These are phyloP conservation scores for Stenotaenia linearis DNA, from an alignment of 2,888 invertebrate genomes.

Conservation along the genomic window DNA sequence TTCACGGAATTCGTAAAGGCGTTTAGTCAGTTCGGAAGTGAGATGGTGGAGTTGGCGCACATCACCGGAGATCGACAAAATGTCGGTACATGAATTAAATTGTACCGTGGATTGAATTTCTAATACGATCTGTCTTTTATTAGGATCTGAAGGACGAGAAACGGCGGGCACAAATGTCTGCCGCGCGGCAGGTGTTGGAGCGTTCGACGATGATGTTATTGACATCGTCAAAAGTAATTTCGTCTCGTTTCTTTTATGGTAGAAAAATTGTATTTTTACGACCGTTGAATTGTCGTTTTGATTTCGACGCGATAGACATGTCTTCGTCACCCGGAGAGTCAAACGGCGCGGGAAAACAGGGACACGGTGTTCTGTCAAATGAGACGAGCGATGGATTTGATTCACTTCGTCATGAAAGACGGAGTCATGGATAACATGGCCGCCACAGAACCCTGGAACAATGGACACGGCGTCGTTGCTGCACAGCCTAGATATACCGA, in stretches of 20 bases:
- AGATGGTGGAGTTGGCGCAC: constrained; percentile 97
- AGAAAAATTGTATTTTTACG: background rate
- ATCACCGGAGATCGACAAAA: constrained; percentile 77
- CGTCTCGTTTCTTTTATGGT: background rate
- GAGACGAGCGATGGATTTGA: constrained; percentile 92
- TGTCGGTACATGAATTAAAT: constrained; percentile 47
- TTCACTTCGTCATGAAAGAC: constrained; percentile 95
- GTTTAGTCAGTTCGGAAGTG: constrained; percentile 95
- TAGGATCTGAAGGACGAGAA: constrained; percentile 68
- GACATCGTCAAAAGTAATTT: constrained; percentile 83
- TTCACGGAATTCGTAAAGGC: constrained; percentile 94
- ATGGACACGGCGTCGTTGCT: constrained; percentile 29
- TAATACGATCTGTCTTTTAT: background rate
- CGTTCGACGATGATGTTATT: constrained; percentile 94
- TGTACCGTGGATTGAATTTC: background rate
- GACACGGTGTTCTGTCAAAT: constrained; percentile 98
- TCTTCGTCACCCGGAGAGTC: constrained; percentile 88
- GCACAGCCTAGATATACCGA: constrained; percentile 44
- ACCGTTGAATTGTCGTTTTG: background rate
- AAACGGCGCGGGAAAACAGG: constrained; percentile 85
- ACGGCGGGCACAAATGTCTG: constrained; percentile 90
- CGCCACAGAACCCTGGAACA: constrained; percentile 36
- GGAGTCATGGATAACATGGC: constrained; percentile 65
- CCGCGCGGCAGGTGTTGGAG: constrained; percentile 90
- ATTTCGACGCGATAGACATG: constrained; percentile 60